phyloP scores from a whole-genome alignment of 2,113 vertebrate genomes.

The Pogonocichla stellata region DNA sequence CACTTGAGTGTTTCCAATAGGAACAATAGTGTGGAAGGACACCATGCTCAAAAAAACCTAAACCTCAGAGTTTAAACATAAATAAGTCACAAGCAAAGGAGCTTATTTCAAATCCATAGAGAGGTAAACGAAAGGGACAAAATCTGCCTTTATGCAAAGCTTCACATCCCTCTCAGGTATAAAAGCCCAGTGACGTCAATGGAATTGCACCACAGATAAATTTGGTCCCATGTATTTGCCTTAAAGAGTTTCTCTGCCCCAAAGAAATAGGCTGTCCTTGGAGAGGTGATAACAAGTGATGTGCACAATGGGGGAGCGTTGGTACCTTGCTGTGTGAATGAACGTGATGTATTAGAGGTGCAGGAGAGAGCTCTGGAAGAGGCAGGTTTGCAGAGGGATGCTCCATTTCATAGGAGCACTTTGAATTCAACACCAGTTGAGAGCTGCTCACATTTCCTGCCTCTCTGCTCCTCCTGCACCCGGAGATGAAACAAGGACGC shows the following conservation, averaged over 20 bases:
- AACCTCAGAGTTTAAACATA: neutral
- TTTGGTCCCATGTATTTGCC: neutral
- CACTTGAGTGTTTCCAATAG: neutral
- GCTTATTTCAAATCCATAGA: constrained; percentile 9
- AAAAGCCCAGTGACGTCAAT: neutral
- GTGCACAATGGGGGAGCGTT: neutral
- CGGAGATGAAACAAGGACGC: neutral
- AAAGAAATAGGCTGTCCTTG: neutral
- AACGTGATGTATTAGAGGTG: neutral
- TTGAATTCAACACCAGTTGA: neutral
- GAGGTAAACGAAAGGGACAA: constrained; percentile 4
- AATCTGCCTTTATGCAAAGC: neutral
- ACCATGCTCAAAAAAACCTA: neutral
- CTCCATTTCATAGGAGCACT: neutral
- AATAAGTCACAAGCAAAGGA: constrained; percentile 15
- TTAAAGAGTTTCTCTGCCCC: neutral
- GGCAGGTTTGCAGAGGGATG: neutral
- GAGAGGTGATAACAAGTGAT: neutral
- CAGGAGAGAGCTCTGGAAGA: neutral
- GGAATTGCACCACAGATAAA: neutral
- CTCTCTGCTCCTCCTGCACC: neutral
- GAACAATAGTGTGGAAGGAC: neutral
- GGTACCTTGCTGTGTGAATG: neutral
- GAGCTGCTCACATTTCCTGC: neutral
- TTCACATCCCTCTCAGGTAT: neutral